A percentile compares a stretch with the other conserved stretches of the same genome.
phyloP scores from a whole-genome alignment of 2,113 vertebrate species.

The Corythoichthys haematopterus region DNA sequence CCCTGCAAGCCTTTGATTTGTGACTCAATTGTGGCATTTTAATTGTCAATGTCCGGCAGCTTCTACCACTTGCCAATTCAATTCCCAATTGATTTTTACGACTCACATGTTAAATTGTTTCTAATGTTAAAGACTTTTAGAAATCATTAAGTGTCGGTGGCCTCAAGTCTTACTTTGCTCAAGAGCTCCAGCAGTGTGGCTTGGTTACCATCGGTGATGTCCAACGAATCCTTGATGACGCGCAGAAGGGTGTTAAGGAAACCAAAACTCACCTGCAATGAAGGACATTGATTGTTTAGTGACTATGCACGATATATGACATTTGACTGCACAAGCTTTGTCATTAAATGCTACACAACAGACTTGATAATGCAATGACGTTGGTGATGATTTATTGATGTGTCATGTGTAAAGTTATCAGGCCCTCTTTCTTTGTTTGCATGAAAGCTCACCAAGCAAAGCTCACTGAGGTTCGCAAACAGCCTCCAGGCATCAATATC shows the following conservation, averaged over 20 bases:
- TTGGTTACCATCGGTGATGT: constrained; percentile 40
- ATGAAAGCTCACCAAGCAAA: constrained; percentile 79
- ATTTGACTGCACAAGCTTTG: background rate
- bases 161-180: constrained; percentile 68
- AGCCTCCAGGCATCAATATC: constrained; percentile 82
- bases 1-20: background rate
- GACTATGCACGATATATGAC: background rate
- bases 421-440: constrained; percentile 8
- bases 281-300: constrained; percentile 26
- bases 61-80: background rate
- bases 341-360: background rate
- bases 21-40: background rate
- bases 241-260: constrained; percentile 79
- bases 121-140: background rate
- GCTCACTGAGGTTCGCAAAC: constrained; percentile 84
- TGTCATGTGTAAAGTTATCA: background rate
- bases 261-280: constrained; percentile 76
- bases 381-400: constrained; percentile 13
- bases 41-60: background rate
- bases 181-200: constrained; percentile 74
- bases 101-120: background rate
- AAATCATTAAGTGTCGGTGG: background rate
- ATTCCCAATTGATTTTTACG: background rate
- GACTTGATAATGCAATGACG: background rate
- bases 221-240: constrained; percentile 68